Evolutionary conservation across 2,113 vertebrate species (phyloP), one percentile per base, ranked within the genome.

Genomic region (Rhinolophus ferrumequinum): DNA sequence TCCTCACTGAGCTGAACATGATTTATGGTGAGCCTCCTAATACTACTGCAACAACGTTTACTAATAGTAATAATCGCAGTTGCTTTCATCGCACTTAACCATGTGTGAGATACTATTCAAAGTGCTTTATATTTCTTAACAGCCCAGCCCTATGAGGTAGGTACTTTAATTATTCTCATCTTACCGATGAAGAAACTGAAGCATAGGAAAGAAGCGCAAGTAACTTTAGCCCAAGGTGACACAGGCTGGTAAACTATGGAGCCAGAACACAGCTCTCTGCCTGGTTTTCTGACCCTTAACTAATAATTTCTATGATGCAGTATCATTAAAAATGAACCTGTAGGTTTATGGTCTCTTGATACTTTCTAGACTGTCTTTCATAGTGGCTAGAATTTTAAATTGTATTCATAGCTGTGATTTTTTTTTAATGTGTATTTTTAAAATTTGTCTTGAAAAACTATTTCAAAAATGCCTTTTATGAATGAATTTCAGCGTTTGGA

Each of bases 401-500:
- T 95, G 12, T 77, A n/a, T 62, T 60, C 22, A 44, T 56, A 73
- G 18, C 72, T 76, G 1, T 84, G 44, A 69, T 24, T 72, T 83
- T 41, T 41, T 41, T 93, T 86, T 84, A 73, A 60, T 44, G 30
- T 88, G 6, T 82, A 54, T 95, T 73, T 84, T 70, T 76, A 47
- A 81, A 90, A 76, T 62, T 44, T 47, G 41, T 33, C 6, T 75
- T 67, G 19, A 85, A 96, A 83, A 41, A 67, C 7, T 60, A 60
- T 58, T 84, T 90, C 56, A 81, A 64, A 67, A 81, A n/a, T 83
- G 14, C 38, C 9, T 82, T 77, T 88, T 66, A 50, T 50, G 44
- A 91, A 62, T 92, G 26, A 81, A 52, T 93, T 94, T 92, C n/a
- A 58, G 24, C n/a, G 91, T 89, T 92, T 75, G 70, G 70, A 84